Conservation (phyloP, 2,797 vertebrate species). For the Hippopotamyrus pictus region DNA sequence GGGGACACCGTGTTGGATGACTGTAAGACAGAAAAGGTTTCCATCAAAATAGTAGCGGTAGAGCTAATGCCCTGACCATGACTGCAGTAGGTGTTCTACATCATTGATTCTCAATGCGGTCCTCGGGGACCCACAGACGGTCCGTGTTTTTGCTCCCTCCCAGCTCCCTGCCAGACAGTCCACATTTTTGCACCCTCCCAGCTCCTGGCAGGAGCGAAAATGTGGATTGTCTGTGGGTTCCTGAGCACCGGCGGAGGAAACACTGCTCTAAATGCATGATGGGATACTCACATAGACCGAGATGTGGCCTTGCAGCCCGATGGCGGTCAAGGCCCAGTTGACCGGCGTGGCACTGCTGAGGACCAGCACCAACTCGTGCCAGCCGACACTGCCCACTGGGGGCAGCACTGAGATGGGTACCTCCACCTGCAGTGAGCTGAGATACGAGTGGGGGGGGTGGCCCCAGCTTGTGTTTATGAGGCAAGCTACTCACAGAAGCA, state of each 20-base stretch:
- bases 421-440: constrained; percentile 61
- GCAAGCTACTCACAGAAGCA: neutral
- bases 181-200: neutral
- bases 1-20: constrained; percentile 62
- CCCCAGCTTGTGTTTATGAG: neutral
- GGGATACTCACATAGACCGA: constrained; percentile 52
- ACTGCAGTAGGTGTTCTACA: neutral
- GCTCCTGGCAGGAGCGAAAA: neutral
- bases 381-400: constrained; percentile 30
- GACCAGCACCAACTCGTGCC: constrained; percentile 52
- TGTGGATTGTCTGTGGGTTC: neutral
- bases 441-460: neutral
- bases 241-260: neutral
- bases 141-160: neutral
- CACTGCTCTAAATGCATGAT: neutral
- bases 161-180: neutral
- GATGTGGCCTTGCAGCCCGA: constrained; percentile 55
- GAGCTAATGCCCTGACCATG: neutral
- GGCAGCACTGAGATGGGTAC: constrained; percentile 59
- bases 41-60: neutral
- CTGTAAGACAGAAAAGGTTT: constrained; percentile 39
- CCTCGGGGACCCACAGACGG: neutral
- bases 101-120: neutral
- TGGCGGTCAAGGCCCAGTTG: constrained; percentile 60
- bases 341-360: constrained; percentile 60